Evolutionary conservation across 2,797 vertebrate species (phyloP).

Genomic region (Danio jaintianensis): DNA sequence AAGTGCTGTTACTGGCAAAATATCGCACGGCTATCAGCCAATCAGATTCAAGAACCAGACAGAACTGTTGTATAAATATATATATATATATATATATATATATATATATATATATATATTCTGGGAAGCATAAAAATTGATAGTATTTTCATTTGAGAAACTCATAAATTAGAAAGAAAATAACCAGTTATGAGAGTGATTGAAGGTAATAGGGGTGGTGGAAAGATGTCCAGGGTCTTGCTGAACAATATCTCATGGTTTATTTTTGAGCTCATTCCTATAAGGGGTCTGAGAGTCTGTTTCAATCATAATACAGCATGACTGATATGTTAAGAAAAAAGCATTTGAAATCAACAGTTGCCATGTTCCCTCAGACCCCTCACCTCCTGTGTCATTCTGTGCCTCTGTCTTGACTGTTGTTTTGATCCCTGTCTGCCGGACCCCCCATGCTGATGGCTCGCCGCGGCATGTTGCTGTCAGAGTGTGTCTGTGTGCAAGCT

Average conservation of each 20-base stretch:
- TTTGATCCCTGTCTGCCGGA: constrained; percentile 78
- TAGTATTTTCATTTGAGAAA: background rate
- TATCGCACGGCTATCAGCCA: no score
- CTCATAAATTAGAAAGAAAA: background rate
- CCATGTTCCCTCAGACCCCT: constrained; percentile 53
- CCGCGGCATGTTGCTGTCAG: constrained; percentile 65
- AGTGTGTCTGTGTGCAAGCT: constrained; percentile 72
- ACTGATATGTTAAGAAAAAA: constrained; percentile 58
- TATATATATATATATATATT: no score
- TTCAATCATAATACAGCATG: constrained; percentile 33
- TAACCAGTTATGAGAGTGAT: constrained; percentile 10
- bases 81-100: no score
- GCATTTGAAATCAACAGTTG: constrained; percentile 64
- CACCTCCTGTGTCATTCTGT: constrained; percentile 64
- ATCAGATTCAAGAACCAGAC: no score
- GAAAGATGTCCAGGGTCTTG: background rate
- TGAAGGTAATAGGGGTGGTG: background rate
- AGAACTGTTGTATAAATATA: no score
- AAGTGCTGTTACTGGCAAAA: no score
- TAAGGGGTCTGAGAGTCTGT: constrained; percentile 5
- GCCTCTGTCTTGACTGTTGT: constrained; percentile 66
- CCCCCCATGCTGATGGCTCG: constrained; percentile 70
- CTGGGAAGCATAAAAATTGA: background rate
- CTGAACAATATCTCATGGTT: constrained; percentile 2
- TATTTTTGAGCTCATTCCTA: constrained; percentile 32